Percentiles rank a stretch among this genome's conserved stretches.
Conservation (phyloP, 2,113 vertebrate species). For the Gasterosteus aculeatus region DNA sequence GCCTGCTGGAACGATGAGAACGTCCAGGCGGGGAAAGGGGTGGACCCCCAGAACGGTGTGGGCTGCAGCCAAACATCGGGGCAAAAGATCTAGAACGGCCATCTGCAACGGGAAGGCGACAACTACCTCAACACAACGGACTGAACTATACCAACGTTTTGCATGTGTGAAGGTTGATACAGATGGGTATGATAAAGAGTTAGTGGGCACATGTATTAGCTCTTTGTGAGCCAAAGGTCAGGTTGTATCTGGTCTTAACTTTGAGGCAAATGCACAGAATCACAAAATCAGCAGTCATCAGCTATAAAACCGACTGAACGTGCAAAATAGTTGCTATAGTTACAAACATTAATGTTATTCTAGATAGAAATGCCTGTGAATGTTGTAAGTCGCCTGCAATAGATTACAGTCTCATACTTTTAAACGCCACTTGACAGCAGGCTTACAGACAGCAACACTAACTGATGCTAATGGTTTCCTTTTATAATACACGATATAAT, state of each 20-base stretch:
- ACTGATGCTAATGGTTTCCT: conserved; percentile 25
- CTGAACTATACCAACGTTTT: neutral
- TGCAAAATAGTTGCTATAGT: neutral
- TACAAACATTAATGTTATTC: neutral
- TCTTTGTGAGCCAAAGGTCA: neutral
- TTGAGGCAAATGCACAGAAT: neutral
- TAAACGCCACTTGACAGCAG: conserved; percentile 18
- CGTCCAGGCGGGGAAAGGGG: conserved; percentile 91
- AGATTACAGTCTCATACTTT: conserved; percentile 9
- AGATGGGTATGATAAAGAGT: neutral
- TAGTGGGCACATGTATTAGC: neutral
- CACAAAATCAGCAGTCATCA: neutral
- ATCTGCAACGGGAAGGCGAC: conserved; percentile 56
- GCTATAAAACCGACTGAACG: conserved; percentile 3
- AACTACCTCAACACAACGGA: conserved; percentile 11
- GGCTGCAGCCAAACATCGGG: conserved; percentile 89
- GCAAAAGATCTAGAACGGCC: conserved; percentile 81
- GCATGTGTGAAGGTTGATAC: neutral
- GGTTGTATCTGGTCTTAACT: neutral
- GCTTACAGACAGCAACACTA: conserved; percentile 31
- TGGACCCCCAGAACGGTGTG: conserved; percentile 88
- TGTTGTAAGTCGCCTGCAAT: conserved; percentile 5
- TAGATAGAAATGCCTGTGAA: neutral
- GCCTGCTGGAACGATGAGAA: conserved; percentile 92
- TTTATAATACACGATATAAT: conserved; percentile 48